Conservation (phyloP, 2,888 invertebrate species). For the Myathropa florea region DNA sequence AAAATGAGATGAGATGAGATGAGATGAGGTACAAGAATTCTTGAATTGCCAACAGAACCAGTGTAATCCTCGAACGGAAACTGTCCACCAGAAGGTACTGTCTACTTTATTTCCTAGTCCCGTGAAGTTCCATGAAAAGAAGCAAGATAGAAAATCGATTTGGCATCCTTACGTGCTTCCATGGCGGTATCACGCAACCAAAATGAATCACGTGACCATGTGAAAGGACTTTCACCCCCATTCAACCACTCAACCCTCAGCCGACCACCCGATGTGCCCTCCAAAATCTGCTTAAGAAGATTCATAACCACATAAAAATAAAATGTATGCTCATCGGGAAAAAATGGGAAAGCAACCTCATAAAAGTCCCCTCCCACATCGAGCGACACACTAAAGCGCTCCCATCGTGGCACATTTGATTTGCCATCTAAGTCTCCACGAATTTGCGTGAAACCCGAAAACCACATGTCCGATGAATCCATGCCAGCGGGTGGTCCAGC, state of each 20-base stretch:
- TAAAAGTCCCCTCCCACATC: background rate
- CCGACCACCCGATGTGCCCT: background rate
- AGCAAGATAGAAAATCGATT: background rate
- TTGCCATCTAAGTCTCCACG: background rate
- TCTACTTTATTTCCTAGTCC: background rate
- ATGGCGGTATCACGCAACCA: background rate
- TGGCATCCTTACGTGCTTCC: background rate
- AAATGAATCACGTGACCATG: background rate
- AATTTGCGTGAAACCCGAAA: slow-evolving; percentile 9
- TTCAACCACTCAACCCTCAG: background rate
- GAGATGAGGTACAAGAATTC: too few relatives aligned
- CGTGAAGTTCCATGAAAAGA: background rate
- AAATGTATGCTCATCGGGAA: background rate
- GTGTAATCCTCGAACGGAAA: too few relatives aligned
- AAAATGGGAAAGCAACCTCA: background rate
- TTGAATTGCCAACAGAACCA: too few relatives aligned
- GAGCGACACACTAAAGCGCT: background rate
- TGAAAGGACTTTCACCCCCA: background rate
- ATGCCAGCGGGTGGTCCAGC: background rate
- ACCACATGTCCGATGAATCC: background rate
- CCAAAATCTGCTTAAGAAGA: background rate
- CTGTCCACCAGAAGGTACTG: background rate
- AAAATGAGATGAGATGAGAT: too few relatives aligned
- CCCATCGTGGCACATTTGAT: background rate
- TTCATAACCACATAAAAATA: background rate